These are phyloP conservation scores for Vidua chalybeata DNA, from an alignment of 2,113 vertebrate genomes.

Conservation along the genomic window DNA sequence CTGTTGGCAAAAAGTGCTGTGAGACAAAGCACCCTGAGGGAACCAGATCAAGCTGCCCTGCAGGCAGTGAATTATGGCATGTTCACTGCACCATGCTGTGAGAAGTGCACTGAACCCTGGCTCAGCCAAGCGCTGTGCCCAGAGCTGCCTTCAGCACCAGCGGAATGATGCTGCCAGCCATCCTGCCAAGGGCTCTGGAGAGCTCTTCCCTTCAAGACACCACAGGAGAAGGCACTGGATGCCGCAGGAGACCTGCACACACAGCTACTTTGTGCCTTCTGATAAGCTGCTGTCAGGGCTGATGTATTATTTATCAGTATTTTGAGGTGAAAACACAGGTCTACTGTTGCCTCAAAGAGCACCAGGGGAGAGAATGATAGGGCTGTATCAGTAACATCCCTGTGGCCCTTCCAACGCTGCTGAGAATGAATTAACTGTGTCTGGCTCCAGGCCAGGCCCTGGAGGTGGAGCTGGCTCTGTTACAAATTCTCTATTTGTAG, in stretches of 20 bases:
- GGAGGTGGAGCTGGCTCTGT: neutral
- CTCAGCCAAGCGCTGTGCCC: neutral
- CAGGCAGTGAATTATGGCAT: neutral
- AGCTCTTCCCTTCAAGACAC: neutral
- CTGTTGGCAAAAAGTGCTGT: neutral
- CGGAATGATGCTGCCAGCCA: rapidly evolving
- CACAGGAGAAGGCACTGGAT: neutral
- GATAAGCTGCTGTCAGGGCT: neutral
- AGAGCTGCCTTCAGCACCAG: neutral
- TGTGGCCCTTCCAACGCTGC: neutral
- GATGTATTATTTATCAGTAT: neutral
- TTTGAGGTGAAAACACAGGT: neutral
- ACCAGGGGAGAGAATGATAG: neutral
- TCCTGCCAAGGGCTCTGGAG: neutral
- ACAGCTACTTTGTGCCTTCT: neutral
- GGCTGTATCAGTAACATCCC: neutral
- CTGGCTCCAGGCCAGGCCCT: neutral
- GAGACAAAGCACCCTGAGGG: neutral
- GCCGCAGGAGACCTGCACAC: neutral
- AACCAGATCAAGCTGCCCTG: neutral
- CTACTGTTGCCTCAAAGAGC: neutral
- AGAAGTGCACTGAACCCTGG: neutral
- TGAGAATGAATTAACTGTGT: neutral
- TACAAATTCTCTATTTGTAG: neutral
- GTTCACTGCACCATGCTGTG: neutral